These are phyloP conservation scores for Halichoerus grypus DNA, from an alignment of 2,113 vertebrate species.

Conservation along the genomic window DNA sequence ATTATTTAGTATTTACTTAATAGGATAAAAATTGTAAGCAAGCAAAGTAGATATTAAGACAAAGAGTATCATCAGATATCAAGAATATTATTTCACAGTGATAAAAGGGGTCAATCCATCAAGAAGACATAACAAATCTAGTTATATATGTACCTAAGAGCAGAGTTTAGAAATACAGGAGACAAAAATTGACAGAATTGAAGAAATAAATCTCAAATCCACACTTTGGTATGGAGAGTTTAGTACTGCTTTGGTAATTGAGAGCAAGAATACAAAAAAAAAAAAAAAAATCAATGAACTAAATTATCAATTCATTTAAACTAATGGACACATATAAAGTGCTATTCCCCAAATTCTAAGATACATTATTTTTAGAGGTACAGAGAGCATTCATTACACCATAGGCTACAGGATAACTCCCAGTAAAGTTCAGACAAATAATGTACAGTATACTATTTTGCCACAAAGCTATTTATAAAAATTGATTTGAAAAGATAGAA, in stretches of 20 bases:
- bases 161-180: background rate
- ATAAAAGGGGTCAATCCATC: background rate
- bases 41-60: background rate
- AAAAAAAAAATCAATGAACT: background rate
- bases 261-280: background rate
- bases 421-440: background rate
- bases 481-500: background rate
- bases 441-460: background rate
- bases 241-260: background rate
- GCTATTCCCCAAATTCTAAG: background rate
- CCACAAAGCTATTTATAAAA: background rate
- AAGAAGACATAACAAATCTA: background rate
- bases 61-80: background rate
- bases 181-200: background rate
- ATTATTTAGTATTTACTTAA: background rate
- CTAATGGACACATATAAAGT: background rate
- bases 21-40: background rate
- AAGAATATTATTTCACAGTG: background rate
- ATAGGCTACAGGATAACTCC: background rate
- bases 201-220: background rate
- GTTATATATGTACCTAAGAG: background rate
- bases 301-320: background rate
- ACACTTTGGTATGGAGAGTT: background rate
- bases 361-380: background rate
- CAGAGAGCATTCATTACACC: background rate